A percentile compares a stretch with the other conserved stretches of the same genome.
These are phyloP conservation scores for Octomys mimax DNA, from an alignment of 2,797 vertebrate genomes.

Conservation along the genomic window DNA sequence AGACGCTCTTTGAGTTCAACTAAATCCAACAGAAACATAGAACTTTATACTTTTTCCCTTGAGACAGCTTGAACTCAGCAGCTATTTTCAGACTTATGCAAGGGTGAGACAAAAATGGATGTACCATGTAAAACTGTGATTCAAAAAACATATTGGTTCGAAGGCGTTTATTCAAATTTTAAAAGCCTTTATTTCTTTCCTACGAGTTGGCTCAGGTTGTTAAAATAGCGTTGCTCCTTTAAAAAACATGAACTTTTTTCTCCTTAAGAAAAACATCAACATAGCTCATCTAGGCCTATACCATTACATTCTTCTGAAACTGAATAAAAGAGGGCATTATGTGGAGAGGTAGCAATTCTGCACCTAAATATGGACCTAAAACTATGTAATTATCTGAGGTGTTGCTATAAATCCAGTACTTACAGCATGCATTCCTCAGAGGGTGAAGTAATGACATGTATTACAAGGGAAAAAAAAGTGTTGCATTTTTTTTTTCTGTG, in stretches of 20 bases:
- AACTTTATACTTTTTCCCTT: slow-evolving; percentile 86
- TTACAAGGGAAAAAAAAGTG: slow-evolving; percentile 28
- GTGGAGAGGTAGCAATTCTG: slow-evolving; percentile 12
- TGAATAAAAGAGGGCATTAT: slow-evolving; percentile 54
- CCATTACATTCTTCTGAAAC: slow-evolving; percentile 56
- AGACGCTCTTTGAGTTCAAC: slow-evolving; percentile 78
- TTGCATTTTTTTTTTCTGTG: background rate
- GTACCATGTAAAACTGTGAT: slow-evolving; percentile 83
- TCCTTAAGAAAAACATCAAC: slow-evolving; percentile 63
- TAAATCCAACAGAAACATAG: slow-evolving; percentile 88
- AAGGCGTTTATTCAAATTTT: slow-evolving; percentile 68
- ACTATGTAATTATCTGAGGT: slow-evolving; percentile 71
- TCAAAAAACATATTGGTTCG: slow-evolving; percentile 68
- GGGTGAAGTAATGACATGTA: slow-evolving; percentile 55
- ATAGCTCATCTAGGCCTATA: slow-evolving; percentile 15
- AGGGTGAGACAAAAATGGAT: slow-evolving; percentile 83
- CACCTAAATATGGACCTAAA: background rate
- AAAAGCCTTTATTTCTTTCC: slow-evolving; percentile 59
- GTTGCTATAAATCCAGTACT: slow-evolving; percentile 60
- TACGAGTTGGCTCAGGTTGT: background rate
- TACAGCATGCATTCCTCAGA: slow-evolving; percentile 60
- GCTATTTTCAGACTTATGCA: slow-evolving; percentile 86
- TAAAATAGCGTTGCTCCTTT: slow-evolving; percentile 68
- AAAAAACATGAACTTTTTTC: slow-evolving; percentile 70
- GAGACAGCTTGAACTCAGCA: slow-evolving; percentile 83